phyloP scores from a whole-genome alignment of 2,113 vertebrate species.

The Trogon surrucura region DNA sequence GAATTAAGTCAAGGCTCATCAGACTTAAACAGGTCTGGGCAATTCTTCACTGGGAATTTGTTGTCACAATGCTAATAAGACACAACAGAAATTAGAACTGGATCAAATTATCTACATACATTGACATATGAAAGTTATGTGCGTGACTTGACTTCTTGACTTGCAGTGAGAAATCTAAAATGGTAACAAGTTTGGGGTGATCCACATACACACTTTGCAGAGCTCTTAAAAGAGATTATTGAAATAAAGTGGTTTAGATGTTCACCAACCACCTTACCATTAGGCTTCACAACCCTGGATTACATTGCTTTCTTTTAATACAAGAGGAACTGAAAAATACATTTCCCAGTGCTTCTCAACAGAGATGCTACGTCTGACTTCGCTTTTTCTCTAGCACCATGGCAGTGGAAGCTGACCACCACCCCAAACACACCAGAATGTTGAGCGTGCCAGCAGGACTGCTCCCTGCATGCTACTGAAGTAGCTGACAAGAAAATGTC shows the following conservation, averaged over 20 bases:
- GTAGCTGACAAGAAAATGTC: not conserved
- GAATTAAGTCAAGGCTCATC: conserved; percentile 49
- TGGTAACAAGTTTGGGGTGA: not conserved
- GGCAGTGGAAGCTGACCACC: not conserved
- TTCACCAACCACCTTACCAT: not conserved
- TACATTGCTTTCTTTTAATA: not conserved
- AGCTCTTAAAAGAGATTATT: not conserved
- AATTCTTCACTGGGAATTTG: not conserved
- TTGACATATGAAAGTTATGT: not conserved
- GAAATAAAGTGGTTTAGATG: not conserved
- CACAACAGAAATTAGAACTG: conserved; percentile 27
- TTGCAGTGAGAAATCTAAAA: not conserved
- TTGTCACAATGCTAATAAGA: not conserved
- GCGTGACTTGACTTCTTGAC: not conserved
- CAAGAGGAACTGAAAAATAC: not conserved
- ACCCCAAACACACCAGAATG: not conserved
- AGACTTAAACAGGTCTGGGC: not conserved
- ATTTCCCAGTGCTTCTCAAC: not conserved
- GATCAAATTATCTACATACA: conserved; percentile 4
- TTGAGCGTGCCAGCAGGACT: not conserved
- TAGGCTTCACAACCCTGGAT: not conserved
- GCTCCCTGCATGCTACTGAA: not conserved
- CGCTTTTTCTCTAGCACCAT: not conserved
- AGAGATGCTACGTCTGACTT: not conserved
- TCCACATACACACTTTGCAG: not conserved